Percentiles rank a stretch among this genome's conserved stretches.
Evolutionary conservation across 2,113 vertebrate genomes (phyloP).

Genomic region (Callithrix jacchus): DNA sequence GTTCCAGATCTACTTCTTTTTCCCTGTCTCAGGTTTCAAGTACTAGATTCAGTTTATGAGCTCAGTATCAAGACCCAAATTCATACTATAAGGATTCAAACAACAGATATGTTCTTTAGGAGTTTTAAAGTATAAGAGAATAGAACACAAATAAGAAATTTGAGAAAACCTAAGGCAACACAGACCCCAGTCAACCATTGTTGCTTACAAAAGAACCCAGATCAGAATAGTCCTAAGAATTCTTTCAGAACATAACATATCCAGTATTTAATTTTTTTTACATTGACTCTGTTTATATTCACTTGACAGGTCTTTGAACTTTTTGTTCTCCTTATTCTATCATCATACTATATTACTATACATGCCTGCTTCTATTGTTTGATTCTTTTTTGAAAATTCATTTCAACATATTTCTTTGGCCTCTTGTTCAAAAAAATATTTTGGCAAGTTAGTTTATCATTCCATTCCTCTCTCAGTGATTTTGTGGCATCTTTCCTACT

Average conservation of each 20-base stretch:
- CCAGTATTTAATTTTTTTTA: not conserved
- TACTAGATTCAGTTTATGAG: not conserved
- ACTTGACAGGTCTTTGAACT: slow-evolving; percentile 8
- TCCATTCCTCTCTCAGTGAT: slow-evolving; percentile 10
- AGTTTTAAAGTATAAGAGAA: not conserved
- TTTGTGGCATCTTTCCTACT: slow-evolving; percentile 8
- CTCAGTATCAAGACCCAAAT: not conserved
- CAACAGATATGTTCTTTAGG: not conserved
- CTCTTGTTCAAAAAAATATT: slow-evolving; percentile 53
- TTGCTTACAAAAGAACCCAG: not conserved
- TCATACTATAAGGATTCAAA: not conserved
- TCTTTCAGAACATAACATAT: not conserved
- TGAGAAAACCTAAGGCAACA: not conserved
- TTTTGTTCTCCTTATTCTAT: not conserved
- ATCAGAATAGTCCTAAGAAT: not conserved
- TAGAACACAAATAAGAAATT: not conserved
- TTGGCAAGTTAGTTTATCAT: slow-evolving; percentile 31
- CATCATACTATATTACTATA: not conserved
- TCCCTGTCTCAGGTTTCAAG: not conserved
- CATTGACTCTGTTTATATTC: not conserved
- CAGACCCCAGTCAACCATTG: not conserved
- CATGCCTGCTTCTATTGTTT: slow-evolving; percentile 18
- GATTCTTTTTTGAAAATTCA: slow-evolving; percentile 30
- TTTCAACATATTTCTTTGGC: slow-evolving; percentile 25
- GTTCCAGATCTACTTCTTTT: not conserved